Evolutionary conservation across 1,140 invertebrate species (phyloP), one percentile per base, ranked within the genome.

Genomic region (Anadara kagoshimensis): DNA sequence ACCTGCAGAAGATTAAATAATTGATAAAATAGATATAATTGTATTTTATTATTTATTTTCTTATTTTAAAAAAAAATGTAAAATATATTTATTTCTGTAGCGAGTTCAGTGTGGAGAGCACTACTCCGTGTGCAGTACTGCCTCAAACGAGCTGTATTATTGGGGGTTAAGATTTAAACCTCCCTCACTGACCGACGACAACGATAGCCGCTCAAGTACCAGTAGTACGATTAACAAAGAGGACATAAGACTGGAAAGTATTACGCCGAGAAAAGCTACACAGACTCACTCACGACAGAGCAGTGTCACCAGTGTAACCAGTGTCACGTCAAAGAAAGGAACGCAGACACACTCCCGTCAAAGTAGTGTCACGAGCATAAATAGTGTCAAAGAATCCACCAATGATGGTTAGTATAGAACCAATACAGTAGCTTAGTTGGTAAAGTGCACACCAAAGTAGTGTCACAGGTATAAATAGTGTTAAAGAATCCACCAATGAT

Each of bases 81-180:
- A n/a, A n/a, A n/a, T n/a, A n/a, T 49, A 10, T 8, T 16, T n/a
- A n/a, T n/a, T n/a, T n/a, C n/a, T n/a, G 45, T 75, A 92, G 92
- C 90, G 90, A 83, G 89, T 92, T 14, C 89, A 91, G 70, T 93
- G 93, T 87, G 93, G 92, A 26, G 91, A 92, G 43, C 92, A 92
- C 45, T 94, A 92, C 78, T 93, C 93, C 0, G 89, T 93, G 36
- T 91, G 92, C 47, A 91, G 91, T 47, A 93, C 93, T 1, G 85
- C 91, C 24, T 91, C 94, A 69, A 93, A 94, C 83, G 91, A 93
- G 67, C 87, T 94, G 1, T 92, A 93, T 62, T 92, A 94, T 72
- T 94, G 94, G 93, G 94, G 94, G 22, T 91, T 92, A 16, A 88
- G 90, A 29, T 87, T 86, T 63, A 87, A 87, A 59, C 80, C 78